Base-by-base conservation (phyloP, 2,797 vertebrate genomes). In the Gila robusta region DNA sequence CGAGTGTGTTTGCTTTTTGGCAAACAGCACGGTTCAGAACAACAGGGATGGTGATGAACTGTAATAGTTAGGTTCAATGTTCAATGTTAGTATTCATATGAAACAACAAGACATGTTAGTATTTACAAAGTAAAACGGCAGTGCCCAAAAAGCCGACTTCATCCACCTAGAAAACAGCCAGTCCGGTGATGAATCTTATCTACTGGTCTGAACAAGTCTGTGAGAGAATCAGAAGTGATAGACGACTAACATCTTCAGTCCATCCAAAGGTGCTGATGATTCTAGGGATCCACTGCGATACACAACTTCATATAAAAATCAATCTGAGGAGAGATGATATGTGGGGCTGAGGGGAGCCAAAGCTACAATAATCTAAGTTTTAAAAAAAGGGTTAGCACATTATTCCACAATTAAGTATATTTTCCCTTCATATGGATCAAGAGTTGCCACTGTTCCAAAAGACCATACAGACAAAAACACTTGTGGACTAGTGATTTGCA, bases 401-500 rank as follows among this genome's bases (percentile, higher is more conserved):
- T 37, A 37, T 37, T 37, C 37, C 37, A 41, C 41, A 41, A 47
- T 4, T 16, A 8, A 49, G 41, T 4, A 14, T 2, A 73, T 49
- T 74, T 7, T 74, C 26, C 26, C 2, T 52, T 19, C 17, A 17
- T 21, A 28, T 28, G 44, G 71, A 32, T 26, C 28, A 52, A 32
- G 19, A 32, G 12, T 6, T 7, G 69, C 23, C n/a, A 8, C 12
- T 41, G 5, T 70, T 72, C 12, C 70, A n/a, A 26, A 11, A 32
- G 44, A 21, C 44, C 26, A 49, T 19, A 32, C n/a, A 28, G 44
- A 73, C 73, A 32, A 39, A 70, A 37, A 54, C 64, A 28, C 26
- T 64, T 23, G 21, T 44, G 41, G 35, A 35, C 3, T 2, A 37
- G n/a, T 8, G 67, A 71, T 83, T 87, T 87, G 81, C 76, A 84